Evolutionary conservation across 1,140 invertebrate genomes (phyloP).

Genomic region (Hesperophylax magnus): DNA sequence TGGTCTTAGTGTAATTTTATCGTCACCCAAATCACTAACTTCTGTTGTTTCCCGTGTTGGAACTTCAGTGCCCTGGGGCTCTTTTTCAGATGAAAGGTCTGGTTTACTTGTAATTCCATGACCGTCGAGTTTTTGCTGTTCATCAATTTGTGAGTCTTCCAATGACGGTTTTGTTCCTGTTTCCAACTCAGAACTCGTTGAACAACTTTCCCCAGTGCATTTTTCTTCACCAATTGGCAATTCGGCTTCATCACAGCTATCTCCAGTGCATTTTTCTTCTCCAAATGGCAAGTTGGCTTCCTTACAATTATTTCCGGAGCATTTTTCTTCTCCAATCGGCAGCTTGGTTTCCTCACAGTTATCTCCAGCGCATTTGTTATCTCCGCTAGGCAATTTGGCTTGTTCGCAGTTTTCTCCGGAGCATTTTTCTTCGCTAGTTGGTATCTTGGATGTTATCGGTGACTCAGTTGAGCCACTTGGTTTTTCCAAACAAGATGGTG

Average conservation of each 20-base stretch:
- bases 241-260: background rate
- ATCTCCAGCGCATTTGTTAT: background rate
- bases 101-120: too few species aligned
- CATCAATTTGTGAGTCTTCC: conserved; percentile 17
- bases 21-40: background rate
- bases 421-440: too few species aligned
- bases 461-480: too few species aligned
- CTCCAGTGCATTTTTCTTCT: conserved; percentile 19
- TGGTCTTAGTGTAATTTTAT: conserved; percentile 12
- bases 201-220: background rate
- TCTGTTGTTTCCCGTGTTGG: conserved; percentile 2
- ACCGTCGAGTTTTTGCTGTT: background rate
- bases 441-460: too few species aligned
- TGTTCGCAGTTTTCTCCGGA: too few species aligned
- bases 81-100: conserved; percentile 29
- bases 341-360: background rate
- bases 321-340: background rate
- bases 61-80: conserved; percentile 23
- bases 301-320: background rate
- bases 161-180: background rate
- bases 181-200: background rate
- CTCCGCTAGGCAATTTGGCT: too few species aligned
- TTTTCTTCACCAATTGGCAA: background rate
- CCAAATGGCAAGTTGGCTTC: too few species aligned
- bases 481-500: too few species aligned